A percentile compares a stretch with the other conserved stretches of the same genome.
Conservation (phyloP, 2,888 invertebrate species). For the Chalcosyrphus nemorum region DNA sequence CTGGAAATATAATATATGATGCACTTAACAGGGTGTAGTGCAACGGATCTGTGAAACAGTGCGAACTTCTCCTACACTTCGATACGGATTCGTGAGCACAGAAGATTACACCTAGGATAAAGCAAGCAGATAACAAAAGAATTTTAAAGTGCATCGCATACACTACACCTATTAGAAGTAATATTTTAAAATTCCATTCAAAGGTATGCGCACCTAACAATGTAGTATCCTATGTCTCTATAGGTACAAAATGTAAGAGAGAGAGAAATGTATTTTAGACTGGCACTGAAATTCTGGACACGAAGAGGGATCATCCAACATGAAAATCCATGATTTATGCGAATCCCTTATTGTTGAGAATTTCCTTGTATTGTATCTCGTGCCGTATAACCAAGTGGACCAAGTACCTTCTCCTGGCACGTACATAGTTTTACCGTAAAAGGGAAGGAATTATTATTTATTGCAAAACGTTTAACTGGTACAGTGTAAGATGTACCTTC, state of each 20-base stretch:
- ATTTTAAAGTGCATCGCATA: constrained; percentile 66
- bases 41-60: constrained; percentile 50
- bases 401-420: constrained; percentile 1
- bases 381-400: constrained; percentile 10
- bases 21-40: constrained; percentile 46
- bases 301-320: constrained; percentile 63
- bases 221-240: not conserved
- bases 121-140: constrained; percentile 66
- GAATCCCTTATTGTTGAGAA: constrained; percentile 59
- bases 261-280: not conserved
- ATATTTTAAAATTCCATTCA: constrained; percentile 67
- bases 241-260: not conserved
- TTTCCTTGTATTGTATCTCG: constrained; percentile 47
- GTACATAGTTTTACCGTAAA: constrained; percentile 26
- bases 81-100: constrained; percentile 66
- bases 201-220: constrained; percentile 2
- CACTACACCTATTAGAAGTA: constrained; percentile 63
- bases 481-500: constrained; percentile 24
- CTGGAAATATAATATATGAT: constrained; percentile 26
- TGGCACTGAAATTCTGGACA: constrained; percentile 55
- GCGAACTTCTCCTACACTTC: constrained; percentile 35
- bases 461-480: constrained; percentile 25
- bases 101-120: constrained; percentile 66
- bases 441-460: constrained; percentile 56
- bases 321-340: constrained; percentile 70